These are phyloP conservation scores for Pterocles burchelli DNA, from an alignment of 2,113 vertebrate genomes.

Conservation along the genomic window DNA sequence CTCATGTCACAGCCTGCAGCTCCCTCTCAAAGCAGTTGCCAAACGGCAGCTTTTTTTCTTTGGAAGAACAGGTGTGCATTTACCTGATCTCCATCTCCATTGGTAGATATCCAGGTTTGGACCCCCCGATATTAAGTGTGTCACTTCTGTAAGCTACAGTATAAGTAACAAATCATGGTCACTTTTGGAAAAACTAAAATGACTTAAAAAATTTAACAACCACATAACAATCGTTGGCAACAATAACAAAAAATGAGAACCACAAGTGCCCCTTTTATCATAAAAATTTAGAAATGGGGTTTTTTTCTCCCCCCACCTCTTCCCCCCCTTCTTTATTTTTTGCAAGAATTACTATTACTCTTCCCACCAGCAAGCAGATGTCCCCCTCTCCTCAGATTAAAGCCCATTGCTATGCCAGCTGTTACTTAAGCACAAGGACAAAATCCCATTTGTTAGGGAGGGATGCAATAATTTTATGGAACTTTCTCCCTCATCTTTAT, in stretches of 20 bases:
- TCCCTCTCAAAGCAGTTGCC: slow-evolving; percentile 53
- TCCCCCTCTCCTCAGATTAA: neutral
- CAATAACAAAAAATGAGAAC: slow-evolving; percentile 5
- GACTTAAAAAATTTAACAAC: slow-evolving; percentile 41
- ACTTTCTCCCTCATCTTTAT: neutral
- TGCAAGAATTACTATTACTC: neutral
- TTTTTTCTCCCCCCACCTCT: slow-evolving; percentile 1
- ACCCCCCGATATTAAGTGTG: slow-evolving; percentile 80
- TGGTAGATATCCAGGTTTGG: slow-evolving; percentile 80
- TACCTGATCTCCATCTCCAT: slow-evolving; percentile 80
- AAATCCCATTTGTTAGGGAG: neutral
- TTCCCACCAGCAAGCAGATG: neutral
- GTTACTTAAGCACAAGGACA: neutral
- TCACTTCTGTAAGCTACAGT: slow-evolving; percentile 80
- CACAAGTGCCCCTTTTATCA: slow-evolving; percentile 13
- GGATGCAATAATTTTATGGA: neutral
- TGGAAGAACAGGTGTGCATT: slow-evolving; percentile 69
- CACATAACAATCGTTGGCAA: slow-evolving; percentile 37
- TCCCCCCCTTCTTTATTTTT: neutral
- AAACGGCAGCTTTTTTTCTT: slow-evolving; percentile 13
- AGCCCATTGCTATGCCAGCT: neutral
- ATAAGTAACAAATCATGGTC: slow-evolving; percentile 76
- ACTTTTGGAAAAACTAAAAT: slow-evolving; percentile 62
- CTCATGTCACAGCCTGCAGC: neutral
- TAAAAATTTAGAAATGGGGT: neutral